A percentile compares a stretch with the other conserved stretches of the same genome.
phyloP scores from a whole-genome alignment of 2,113 vertebrate genomes.

The Mesembrinibis cayennensis region DNA sequence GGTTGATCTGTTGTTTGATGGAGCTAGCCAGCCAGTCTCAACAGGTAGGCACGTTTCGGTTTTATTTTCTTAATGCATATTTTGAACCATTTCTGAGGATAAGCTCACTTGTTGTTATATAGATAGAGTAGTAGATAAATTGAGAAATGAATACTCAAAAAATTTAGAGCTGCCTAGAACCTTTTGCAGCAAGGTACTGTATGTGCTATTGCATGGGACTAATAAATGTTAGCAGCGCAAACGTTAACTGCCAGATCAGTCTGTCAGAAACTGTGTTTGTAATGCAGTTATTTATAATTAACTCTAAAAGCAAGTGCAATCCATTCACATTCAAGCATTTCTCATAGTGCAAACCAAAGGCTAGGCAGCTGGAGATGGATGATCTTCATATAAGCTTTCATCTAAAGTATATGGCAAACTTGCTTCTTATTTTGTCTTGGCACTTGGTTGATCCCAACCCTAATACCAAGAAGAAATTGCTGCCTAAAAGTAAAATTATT shows the following conservation, averaged over 20 bases:
- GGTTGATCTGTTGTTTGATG: conserved; percentile 88
- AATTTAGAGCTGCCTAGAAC: not conserved
- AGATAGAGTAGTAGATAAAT: not conserved
- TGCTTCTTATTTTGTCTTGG: not conserved
- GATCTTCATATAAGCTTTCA: not conserved
- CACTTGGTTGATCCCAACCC: not conserved
- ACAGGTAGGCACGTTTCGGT: conserved; percentile 69
- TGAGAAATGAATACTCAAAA: not conserved
- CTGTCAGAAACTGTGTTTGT: conserved; percentile 5
- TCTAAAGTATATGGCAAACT: not conserved
- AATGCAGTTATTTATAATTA: conserved; percentile 58
- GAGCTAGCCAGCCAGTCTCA: conserved; percentile 71
- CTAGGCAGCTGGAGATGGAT: not conserved
- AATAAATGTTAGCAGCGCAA: not conserved
- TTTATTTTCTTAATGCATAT: not conserved
- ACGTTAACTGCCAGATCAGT: not conserved
- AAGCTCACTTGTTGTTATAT: not conserved
- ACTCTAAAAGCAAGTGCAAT: conserved; percentile 39
- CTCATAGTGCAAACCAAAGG: not conserved
- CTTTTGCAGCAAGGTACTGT: not conserved
- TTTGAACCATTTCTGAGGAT: not conserved
- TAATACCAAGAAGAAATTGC: not conserved
- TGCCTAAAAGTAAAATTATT: not conserved
- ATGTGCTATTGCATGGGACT: not conserved
- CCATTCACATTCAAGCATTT: not conserved